Evolutionary conservation across 2,797 vertebrate species (phyloP).

Genomic region (Siniperca scherzeri): DNA sequence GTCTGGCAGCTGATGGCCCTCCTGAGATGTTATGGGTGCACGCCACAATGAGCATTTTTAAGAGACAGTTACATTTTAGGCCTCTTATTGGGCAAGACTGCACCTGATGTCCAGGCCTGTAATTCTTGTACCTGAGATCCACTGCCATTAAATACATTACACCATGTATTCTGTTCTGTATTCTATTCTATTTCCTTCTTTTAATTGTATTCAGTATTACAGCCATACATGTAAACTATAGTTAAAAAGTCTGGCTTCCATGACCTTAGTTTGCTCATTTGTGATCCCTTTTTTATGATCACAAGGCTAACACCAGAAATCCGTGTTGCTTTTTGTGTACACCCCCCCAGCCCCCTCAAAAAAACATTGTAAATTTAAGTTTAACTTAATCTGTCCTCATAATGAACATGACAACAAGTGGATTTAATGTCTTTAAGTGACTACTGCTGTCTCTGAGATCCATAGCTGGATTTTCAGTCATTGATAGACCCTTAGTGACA

Average conservation of each 20-base stretch:
- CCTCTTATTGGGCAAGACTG: constrained; percentile 53
- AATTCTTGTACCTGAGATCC: constrained; percentile 29
- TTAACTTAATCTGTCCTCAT: constrained; percentile 13
- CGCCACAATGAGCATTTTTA: constrained; percentile 72
- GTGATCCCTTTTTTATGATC: neutral
- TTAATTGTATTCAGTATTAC: neutral
- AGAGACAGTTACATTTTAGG: constrained; percentile 50
- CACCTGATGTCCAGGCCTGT: constrained; percentile 75
- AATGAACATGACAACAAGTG: constrained; percentile 42
- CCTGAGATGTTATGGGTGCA: constrained; percentile 64
- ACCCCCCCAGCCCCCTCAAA: too few relatives aligned
- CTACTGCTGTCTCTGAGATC: constrained; percentile 54
- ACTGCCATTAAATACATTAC: neutral
- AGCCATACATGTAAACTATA: neutral
- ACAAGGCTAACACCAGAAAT: neutral
- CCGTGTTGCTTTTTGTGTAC: neutral
- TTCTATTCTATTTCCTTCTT: neutral
- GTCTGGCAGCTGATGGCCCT: constrained; percentile 78
- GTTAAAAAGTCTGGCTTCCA: neutral
- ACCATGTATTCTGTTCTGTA: neutral
- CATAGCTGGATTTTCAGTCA: constrained; percentile 57
- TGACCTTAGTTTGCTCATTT: neutral
- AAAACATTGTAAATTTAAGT: neutral
- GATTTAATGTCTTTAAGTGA: constrained; percentile 54
- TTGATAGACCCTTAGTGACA: constrained; percentile 78